Evolutionary conservation across 2,797 vertebrate species (phyloP), one percentile per base, ranked within the genome.

Genomic region (Macrochelys suwanniensis): DNA sequence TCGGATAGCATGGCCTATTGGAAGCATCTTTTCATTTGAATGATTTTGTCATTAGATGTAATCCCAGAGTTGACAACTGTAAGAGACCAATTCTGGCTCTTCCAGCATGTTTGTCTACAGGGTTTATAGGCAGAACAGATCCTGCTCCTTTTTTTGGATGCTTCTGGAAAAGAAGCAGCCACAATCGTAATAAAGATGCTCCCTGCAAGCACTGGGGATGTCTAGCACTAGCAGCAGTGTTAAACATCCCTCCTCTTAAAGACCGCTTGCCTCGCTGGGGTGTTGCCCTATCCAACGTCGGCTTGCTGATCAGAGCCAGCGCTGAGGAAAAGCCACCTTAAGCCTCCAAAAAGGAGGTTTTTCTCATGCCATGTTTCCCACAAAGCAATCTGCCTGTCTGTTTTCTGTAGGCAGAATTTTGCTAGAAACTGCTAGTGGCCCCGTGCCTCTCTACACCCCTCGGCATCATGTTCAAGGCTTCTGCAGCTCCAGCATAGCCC

Each of bases 181-280:
- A 61, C 21, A 74, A 42, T 82, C 12, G 57, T n/a, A 2, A 5
- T 50, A 42, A 80, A 6, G 51, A 23, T 51, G 49, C 10, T 80
- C 31, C 2, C 56, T 84, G 28, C 9, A 56, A 4, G 3, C 21
- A 28, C 17, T 59, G 65, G 53, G 51, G 54, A 33, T 89, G 92
- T 92, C 25, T 84, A 45, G 28, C 5, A 2, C 19, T n/a, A 7
- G 15, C 0, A 31, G 26, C 45, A 31, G 45, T 47, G 45, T 45
- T 77, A 31, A 0, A 19, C 74, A 49, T 37, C 2, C 3, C 0
- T 0, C 26, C 0, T 6, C 42, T 84, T 15, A 77, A 65, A 85
- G 87, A 31, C 28, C 82, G 0, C 3, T 15, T 0, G 1, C 11
- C 42, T 84, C 28, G 7, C 28, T 84, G 59, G 12, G 8, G 6